Base-by-base conservation (phyloP, 1,140 invertebrate species). In the Phymorhynchus buccinoides region DNA sequence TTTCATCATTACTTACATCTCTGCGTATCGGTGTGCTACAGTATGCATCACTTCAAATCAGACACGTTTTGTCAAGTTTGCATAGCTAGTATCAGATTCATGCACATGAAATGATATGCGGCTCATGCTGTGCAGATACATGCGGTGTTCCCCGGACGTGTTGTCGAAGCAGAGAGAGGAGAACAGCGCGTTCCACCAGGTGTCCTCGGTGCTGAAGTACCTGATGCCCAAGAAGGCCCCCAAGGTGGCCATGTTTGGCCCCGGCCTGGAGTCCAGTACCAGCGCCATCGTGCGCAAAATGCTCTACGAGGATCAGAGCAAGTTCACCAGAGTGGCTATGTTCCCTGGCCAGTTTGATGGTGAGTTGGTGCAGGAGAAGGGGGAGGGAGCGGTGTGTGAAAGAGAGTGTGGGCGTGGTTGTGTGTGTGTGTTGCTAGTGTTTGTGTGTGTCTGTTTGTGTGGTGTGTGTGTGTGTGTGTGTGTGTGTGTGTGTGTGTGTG, bases 311-410 rank as follows among this genome's bases (percentile, higher is more conserved):
- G 84, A 90, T 12, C 88, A 88, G 48, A 75, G 81, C 22, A 68
- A 48, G n/a, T 90, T 92, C 83, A 52, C 87, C 42, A 85, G 85
- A 66, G 84, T 88, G 35, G 90, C 87, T 35, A 87, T 92, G 88
- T 89, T 92, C 71, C 91, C 91, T 81, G 91, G 91, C 83, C 89
- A 90, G 52, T 91, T 90, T 91, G 89, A 90, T 87, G 90, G 90
- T 90, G 75, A 86, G 81, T 84, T 2, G 56, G 6, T 18, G 6
- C 18, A 3, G 16, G 48, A 30, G 16, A 7, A 32, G 30, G 48
- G n/a, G 30, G 12, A 30, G n/a, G 30, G 39, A 18, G 39, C 1
- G 48, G n/a, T 14, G 48, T 14, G 48, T 14, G 48, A 52, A 18
- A 52, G 48, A 39, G 48, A 82, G 41, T 30, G 30, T 0, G 30